Conservation (phyloP, 2,888 invertebrate species). For the Ormyrus pomaceus region DNA sequence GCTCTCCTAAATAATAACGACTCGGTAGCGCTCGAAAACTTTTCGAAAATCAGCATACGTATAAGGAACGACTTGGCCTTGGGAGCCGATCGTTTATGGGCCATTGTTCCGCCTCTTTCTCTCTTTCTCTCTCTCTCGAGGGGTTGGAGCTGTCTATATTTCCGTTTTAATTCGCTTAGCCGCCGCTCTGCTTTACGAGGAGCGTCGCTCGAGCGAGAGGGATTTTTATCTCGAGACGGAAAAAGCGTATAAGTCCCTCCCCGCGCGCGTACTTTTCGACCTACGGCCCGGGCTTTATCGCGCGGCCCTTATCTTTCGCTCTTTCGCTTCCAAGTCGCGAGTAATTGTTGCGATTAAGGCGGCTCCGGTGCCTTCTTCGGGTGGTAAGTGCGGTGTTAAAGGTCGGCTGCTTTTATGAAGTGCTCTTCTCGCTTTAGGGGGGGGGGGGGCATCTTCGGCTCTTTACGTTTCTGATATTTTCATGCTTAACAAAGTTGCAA, state of each 20-base stretch:
- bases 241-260: too few species aligned
- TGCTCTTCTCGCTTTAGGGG: neutral
- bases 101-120: conserved; percentile 59
- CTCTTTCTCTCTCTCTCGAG: neutral
- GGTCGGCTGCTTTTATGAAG: too few species aligned
- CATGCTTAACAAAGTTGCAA: too few species aligned
- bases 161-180: conserved; percentile 19
- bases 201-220: too few species aligned
- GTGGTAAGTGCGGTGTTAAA: neutral
- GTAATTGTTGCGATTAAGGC: neutral
- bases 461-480: too few species aligned
- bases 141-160: neutral
- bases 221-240: too few species aligned
- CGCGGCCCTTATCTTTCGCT: neutral
- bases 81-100: conserved; percentile 50
- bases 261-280: neutral
- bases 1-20: too few species aligned
- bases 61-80: conserved; percentile 20
- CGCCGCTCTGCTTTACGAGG: neutral
- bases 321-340: neutral
- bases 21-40: too few species aligned
- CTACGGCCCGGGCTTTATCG: neutral
- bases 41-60: too few species aligned
- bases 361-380: too few species aligned
- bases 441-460: neutral